These are phyloP conservation scores for Thera britannica DNA, from an alignment of 2,888 invertebrate genomes.

Conservation along the genomic window DNA sequence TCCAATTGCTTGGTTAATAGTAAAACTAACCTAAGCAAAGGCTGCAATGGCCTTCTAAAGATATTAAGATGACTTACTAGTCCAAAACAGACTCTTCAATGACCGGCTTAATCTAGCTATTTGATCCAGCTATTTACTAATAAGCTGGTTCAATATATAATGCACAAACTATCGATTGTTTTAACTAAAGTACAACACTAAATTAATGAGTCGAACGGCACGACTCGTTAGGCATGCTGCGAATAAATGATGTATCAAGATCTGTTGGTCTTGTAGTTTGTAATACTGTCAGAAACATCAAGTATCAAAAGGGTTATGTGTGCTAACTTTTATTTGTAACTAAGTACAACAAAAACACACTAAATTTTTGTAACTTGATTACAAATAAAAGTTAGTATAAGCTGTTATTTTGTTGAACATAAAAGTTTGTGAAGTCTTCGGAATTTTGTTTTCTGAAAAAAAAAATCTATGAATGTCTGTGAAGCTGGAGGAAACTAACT, in stretches of 20 bases:
- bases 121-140: constrained; percentile 1
- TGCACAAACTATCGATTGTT: constrained; percentile 76
- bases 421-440: no score
- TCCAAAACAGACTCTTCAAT: not conserved
- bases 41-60: no score
- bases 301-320: not conserved
- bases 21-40: no score
- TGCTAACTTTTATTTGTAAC: not conserved
- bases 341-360: no score
- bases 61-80: no score
- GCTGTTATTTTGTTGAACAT: no score
- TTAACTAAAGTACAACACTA: constrained; percentile 47
- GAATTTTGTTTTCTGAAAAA: no score
- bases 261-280: constrained; percentile 11
- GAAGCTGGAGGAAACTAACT: no score
- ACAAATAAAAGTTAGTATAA: no score
- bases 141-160: constrained; percentile 55
- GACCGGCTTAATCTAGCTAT: not conserved
- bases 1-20: no score
- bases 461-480: no score
- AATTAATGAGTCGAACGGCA: constrained; percentile 45
- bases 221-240: constrained; percentile 35
- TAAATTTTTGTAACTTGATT: no score
- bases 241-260: constrained; percentile 27
- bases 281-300: not conserved